A percentile compares a stretch with the other conserved stretches of the same genome.
phyloP scores from a whole-genome alignment of 2,797 vertebrate genomes.

The Falco naumanni region DNA sequence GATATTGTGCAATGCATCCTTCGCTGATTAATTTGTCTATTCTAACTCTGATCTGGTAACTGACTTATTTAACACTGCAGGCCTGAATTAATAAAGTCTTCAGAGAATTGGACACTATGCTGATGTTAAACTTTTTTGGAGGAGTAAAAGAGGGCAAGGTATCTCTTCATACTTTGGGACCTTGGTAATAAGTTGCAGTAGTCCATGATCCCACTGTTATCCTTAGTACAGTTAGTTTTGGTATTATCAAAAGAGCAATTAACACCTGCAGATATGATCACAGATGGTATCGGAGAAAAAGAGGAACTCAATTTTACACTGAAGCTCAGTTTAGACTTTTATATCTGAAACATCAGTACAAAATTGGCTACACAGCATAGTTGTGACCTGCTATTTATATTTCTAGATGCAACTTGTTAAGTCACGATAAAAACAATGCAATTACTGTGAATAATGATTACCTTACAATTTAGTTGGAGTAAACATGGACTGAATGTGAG shows the following conservation, averaged over 20 bases:
- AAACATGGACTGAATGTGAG: not conserved
- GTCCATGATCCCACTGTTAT: conserved; percentile 11
- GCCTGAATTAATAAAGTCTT: conserved; percentile 48
- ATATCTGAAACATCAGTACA: not conserved
- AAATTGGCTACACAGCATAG: not conserved
- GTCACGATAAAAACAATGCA: not conserved
- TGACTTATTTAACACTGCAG: conserved; percentile 58
- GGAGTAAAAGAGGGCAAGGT: conserved; percentile 11
- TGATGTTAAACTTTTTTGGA: conserved; percentile 47
- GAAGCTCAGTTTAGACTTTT: not conserved
- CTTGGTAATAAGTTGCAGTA: conserved; percentile 43
- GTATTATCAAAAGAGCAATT: conserved; percentile 73
- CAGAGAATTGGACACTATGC: conserved; percentile 37
- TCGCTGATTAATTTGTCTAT: conserved; percentile 63
- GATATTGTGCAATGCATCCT: conserved; percentile 27
- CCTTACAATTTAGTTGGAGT: not conserved
- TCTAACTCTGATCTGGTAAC: conserved; percentile 43
- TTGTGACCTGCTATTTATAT: not conserved
- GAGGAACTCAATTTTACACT: conserved; percentile 17
- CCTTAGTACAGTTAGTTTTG: conserved; percentile 59
- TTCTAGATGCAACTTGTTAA: not conserved
- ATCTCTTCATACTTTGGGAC: conserved; percentile 40
- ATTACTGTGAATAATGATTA: not conserved
- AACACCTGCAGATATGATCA: conserved; percentile 59
- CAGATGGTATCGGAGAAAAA: conserved; percentile 46